Percentiles rank a stretch among this genome's conserved stretches.
These are phyloP conservation scores for Gastrophysa polygoni DNA, from an alignment of 2,888 invertebrate genomes.

Conservation along the genomic window DNA sequence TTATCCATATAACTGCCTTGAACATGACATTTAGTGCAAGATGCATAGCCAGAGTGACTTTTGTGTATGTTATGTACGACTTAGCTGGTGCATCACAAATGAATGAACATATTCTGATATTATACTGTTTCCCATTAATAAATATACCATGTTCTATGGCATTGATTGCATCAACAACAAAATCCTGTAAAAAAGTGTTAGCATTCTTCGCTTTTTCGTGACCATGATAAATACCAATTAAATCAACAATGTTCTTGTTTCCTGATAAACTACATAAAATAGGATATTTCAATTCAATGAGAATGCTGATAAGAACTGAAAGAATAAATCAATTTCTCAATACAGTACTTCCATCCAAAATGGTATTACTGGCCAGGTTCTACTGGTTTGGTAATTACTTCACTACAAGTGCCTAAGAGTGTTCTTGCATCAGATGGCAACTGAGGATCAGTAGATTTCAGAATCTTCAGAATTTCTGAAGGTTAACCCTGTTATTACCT, in stretches of 20 bases:
- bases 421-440: constrained; percentile 22
- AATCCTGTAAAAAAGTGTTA: constrained; percentile 26
- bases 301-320: constrained; percentile 10
- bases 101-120: constrained; percentile 26
- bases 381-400: constrained; percentile 1
- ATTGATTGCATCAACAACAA: constrained; percentile 30
- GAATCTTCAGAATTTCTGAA: too few species aligned
- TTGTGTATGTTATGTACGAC: constrained; percentile 30
- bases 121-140: constrained; percentile 17
- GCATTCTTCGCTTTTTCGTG: constrained; percentile 35
- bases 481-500: too few species aligned
- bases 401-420: constrained; percentile 14
- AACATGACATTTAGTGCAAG: constrained; percentile 39
- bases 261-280: constrained; percentile 32
- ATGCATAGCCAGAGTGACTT: constrained; percentile 34
- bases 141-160: constrained; percentile 20
- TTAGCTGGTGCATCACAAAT: constrained; percentile 27
- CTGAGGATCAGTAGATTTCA: constrained; percentile 1
- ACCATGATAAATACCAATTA: constrained; percentile 34
- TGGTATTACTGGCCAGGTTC: constrained; percentile 13
- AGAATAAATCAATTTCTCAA: neutral
- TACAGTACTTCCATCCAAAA: constrained; percentile 11
- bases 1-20: constrained; percentile 18
- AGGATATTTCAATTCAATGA: constrained; percentile 30
- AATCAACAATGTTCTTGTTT: constrained; percentile 29